Conservation (phyloP, 2,113 vertebrate genomes). For the Megaleporinus macrocephalus region DNA sequence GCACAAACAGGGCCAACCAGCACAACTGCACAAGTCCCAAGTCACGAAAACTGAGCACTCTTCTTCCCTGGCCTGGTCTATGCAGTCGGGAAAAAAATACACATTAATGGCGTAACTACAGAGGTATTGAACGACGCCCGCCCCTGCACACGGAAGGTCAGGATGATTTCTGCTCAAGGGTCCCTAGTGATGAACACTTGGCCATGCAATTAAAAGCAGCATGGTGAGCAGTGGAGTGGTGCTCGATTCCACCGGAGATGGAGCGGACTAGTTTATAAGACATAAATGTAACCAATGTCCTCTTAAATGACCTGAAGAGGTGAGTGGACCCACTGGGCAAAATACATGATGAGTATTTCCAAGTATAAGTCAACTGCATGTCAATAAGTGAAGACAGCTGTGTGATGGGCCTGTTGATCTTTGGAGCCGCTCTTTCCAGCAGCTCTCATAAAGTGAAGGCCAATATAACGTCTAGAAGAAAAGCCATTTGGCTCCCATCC, state of each 20-base stretch:
- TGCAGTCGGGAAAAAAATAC: neutral
- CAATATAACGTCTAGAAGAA: neutral
- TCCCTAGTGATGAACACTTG: slow-evolving; percentile 2
- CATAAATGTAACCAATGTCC: slow-evolving; percentile 2
- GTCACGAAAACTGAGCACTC: neutral
- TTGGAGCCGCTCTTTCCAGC: neutral
- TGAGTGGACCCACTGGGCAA: neutral
- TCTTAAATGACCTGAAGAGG: neutral
- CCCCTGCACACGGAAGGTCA: slow-evolving; percentile 18
- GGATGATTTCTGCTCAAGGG: slow-evolving; percentile 22
- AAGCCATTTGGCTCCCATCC: neutral
- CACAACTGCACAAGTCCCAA: neutral
- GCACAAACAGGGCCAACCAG: no score
- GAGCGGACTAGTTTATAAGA: slow-evolving; percentile 24
- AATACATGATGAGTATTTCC: neutral
- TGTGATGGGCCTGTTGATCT: neutral
- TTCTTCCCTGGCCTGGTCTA: neutral
- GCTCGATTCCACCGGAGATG: neutral
- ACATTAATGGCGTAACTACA: slow-evolving; percentile 3
- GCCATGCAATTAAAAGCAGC: slow-evolving; percentile 31
- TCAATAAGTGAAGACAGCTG: slow-evolving; percentile 16
- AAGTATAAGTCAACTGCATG: slow-evolving; percentile 12
- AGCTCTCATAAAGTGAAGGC: neutral
- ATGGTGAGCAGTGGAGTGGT: neutral
- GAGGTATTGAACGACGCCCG: neutral